phyloP scores from a whole-genome alignment of 2,888 invertebrate species.

The Caprella mutica region DNA sequence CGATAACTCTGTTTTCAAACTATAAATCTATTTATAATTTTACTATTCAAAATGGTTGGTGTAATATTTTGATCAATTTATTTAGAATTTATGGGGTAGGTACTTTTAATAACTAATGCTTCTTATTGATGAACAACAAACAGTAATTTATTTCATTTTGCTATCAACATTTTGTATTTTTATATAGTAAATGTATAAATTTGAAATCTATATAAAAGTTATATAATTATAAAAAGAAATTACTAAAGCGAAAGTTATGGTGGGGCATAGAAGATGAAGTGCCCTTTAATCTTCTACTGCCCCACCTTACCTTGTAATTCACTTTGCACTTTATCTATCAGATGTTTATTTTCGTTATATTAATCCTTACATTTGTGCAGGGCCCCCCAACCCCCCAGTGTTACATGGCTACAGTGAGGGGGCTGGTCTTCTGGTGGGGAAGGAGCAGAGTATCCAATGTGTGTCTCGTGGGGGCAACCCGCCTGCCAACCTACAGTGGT shows the following conservation, averaged over 20 bases:
- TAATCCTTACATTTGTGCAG: conserved; percentile 4
- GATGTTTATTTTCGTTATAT: background rate
- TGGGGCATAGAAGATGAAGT: background rate
- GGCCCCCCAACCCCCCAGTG: conserved; percentile 26
- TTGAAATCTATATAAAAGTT: background rate
- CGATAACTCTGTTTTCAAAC: no score
- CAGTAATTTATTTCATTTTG: background rate
- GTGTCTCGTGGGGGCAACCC: conserved; percentile 30
- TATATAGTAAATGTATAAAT: background rate
- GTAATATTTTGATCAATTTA: no score
- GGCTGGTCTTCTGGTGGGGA: conserved; percentile 22
- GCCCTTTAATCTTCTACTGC: background rate
- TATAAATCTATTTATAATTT: no score
- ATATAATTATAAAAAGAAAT: background rate
- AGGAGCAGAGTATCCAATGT: conserved; percentile 24
- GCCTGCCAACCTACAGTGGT: conserved; percentile 27
- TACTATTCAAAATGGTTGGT: no score
- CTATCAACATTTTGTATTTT: background rate
- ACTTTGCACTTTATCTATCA: background rate
- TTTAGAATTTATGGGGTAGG: no score
- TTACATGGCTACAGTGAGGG: conserved; percentile 30
- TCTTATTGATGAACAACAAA: background rate
- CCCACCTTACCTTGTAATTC: background rate
- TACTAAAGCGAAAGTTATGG: background rate
- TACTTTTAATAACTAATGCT: no score